Evolutionary conservation across 2,113 vertebrate species (phyloP), one percentile per base, ranked within the genome.

Genomic region (Microcebus lehilahytsara): DNA sequence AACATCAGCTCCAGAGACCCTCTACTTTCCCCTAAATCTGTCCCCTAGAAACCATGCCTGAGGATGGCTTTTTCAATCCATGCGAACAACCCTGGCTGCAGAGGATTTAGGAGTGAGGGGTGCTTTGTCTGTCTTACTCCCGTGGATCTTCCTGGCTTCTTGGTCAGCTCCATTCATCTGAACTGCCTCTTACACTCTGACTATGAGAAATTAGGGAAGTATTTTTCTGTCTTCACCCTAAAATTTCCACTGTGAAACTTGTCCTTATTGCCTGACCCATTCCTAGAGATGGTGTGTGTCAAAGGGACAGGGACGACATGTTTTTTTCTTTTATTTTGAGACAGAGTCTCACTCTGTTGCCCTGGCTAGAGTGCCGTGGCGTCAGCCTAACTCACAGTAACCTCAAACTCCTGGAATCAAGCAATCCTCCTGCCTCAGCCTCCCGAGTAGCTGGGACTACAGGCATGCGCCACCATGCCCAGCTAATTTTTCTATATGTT

Each of bases 71-170:
- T 64, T 92, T 92, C 46, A 89, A 71, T 75, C 42, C 23, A 34
- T 30, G 19, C 81, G 46, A 95, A 81, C 8, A 7, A 53, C 62
- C 30, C 40, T 62, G 49, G 62, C 32, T 56, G n/a, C 40, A 17
- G 69, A 67, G 42, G 34, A 93, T 89, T 96, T 79, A 60, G 25
- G 84, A 69, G 34, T 56, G 7, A 87, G 46, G 51, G 67, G 9
- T 71, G 27, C 40, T 40, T 89, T 89, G 37, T 80, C 87, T 78
- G 49, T 80, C 71, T 95, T 77, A 60, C 14, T 90, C 14, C 51
- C 75, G 49, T 22, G 60, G 13, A 51, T 89, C 60, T 92, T 22
- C 72, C 71, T 96, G 72, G n/a, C 58, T 94, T 89, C 49, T 94
- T 92, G 32, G 27, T 86, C 32, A 85, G 56, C 30, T 80, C 17